Evolutionary conservation across 2,888 invertebrate species (phyloP).

Genomic region (Abrostola triplasia): DNA sequence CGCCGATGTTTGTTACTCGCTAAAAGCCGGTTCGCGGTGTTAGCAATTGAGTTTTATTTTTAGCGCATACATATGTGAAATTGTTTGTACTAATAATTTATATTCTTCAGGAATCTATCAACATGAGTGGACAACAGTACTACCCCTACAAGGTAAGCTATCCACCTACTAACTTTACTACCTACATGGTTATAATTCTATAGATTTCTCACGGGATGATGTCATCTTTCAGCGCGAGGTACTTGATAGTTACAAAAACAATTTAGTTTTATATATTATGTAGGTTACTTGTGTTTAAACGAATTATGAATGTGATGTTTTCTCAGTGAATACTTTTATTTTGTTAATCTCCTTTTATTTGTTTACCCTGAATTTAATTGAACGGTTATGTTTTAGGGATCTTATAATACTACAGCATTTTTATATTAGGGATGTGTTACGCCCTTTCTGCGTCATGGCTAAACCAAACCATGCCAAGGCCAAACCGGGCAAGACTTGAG

Average conservation of each 20-base stretch:
- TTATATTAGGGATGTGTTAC: slow-evolving; percentile 25
- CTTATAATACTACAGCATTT: background rate
- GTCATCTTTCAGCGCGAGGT: slow-evolving; percentile 75
- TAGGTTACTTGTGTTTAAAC: too few species aligned
- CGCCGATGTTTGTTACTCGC: slow-evolving; percentile 63
- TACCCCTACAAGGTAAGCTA: slow-evolving; percentile 95
- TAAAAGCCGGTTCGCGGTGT: slow-evolving; percentile 73
- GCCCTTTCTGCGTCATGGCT: slow-evolving; percentile 42
- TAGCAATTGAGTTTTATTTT: slow-evolving; percentile 74
- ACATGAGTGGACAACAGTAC: slow-evolving; percentile 94
- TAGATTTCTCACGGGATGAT: slow-evolving; percentile 81
- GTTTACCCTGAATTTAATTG: too few species aligned
- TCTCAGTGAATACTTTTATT: too few species aligned
- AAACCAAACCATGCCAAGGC: slow-evolving; percentile 57
- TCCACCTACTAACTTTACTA: slow-evolving; percentile 66
- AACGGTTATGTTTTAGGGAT: slow-evolving; percentile 11
- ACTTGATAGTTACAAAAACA: slow-evolving; percentile 35
- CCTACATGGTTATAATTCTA: slow-evolving; percentile 59
- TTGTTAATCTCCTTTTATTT: too few species aligned
- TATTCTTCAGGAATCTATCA: slow-evolving; percentile 80
- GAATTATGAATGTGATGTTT: too few species aligned
- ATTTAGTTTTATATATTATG: background rate
- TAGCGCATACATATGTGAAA: slow-evolving; percentile 66
- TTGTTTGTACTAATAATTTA: slow-evolving; percentile 63
- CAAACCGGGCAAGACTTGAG: slow-evolving; percentile 15